A percentile compares a stretch with the other conserved stretches of the same genome.
phyloP scores from a whole-genome alignment of 2,797 vertebrate species.

The Pseudochaenichthys georgianus region DNA sequence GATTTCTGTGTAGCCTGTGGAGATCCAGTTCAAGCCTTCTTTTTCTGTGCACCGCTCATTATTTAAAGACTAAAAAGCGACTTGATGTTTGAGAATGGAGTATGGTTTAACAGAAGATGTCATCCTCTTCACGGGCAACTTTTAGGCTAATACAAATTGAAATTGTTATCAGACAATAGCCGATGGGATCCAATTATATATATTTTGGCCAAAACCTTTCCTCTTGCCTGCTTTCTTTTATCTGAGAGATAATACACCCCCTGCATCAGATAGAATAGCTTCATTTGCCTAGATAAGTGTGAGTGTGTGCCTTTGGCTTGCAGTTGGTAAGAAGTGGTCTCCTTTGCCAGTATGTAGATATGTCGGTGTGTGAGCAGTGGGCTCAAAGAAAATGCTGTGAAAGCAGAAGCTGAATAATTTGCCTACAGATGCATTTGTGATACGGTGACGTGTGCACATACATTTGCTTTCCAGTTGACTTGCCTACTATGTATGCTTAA shows the following conservation, averaged over 20 bases:
- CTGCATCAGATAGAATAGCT: slow-evolving; percentile 58
- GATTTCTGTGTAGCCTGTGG: too few relatives aligned
- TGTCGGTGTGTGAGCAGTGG: slow-evolving; percentile 43
- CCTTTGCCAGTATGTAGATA: slow-evolving; percentile 50
- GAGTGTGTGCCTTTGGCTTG: slow-evolving; percentile 29
- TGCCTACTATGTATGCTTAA: slow-evolving; percentile 45
- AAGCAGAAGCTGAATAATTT: slow-evolving; percentile 73
- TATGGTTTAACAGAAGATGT: too few relatives aligned
- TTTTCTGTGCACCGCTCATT: too few relatives aligned
- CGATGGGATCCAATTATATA: too few relatives aligned
- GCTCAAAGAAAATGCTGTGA: slow-evolving; percentile 69
- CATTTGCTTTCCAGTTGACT: slow-evolving; percentile 55
- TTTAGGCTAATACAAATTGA: too few relatives aligned
- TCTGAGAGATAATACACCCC: background rate
- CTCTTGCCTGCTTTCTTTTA: too few relatives aligned
- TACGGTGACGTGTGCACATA: slow-evolving; percentile 54
- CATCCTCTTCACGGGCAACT: too few relatives aligned
- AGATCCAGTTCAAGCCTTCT: too few relatives aligned
- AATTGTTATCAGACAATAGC: too few relatives aligned
- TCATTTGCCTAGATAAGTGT: slow-evolving; percentile 59
- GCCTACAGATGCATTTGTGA: slow-evolving; percentile 63
- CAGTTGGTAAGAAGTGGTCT: slow-evolving; percentile 20
- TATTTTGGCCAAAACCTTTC: too few relatives aligned
- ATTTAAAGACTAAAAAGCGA: too few relatives aligned
- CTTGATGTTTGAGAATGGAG: too few relatives aligned